A percentile compares a stretch with the other conserved stretches of the same genome.
These are phyloP conservation scores for Idaea dimidiata DNA, from an alignment of 2,888 invertebrate species.

Conservation along the genomic window DNA sequence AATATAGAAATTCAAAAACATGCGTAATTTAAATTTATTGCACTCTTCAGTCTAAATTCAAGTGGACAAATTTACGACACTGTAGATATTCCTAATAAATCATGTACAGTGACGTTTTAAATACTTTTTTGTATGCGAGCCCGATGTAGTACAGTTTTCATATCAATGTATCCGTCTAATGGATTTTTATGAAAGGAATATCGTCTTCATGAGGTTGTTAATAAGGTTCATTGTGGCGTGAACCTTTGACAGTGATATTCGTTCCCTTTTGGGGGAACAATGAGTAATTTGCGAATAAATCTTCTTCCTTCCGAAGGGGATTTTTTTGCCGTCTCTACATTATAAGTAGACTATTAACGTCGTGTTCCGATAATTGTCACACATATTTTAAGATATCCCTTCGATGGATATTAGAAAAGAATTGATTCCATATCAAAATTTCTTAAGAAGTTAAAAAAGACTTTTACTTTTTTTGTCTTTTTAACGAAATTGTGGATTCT, in stretches of 20 bases:
- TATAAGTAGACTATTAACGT: constrained; percentile 78
- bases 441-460: constrained; percentile 5
- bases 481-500: constrained; percentile 29
- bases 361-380: constrained; percentile 81
- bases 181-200: constrained; percentile 11
- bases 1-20: neutral
- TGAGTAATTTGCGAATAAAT: constrained; percentile 81
- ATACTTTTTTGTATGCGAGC: constrained; percentile 79
- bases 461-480: constrained; percentile 9
- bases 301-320: constrained; percentile 62
- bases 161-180: constrained; percentile 26
- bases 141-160: constrained; percentile 50
- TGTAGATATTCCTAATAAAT: constrained; percentile 62
- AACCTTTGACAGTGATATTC: constrained; percentile 40
- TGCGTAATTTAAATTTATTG: constrained; percentile 53
- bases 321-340: constrained; percentile 65
- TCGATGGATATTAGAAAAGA: constrained; percentile 40
- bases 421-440: constrained; percentile 21
- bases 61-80: constrained; percentile 79
- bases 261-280: constrained; percentile 60
- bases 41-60: constrained; percentile 62
- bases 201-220: neutral
- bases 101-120: constrained; percentile 77
- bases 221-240: constrained; percentile 22
- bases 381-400: constrained; percentile 75